Conservation (phyloP, 2,888 invertebrate species). For the Phasia obesa region DNA sequence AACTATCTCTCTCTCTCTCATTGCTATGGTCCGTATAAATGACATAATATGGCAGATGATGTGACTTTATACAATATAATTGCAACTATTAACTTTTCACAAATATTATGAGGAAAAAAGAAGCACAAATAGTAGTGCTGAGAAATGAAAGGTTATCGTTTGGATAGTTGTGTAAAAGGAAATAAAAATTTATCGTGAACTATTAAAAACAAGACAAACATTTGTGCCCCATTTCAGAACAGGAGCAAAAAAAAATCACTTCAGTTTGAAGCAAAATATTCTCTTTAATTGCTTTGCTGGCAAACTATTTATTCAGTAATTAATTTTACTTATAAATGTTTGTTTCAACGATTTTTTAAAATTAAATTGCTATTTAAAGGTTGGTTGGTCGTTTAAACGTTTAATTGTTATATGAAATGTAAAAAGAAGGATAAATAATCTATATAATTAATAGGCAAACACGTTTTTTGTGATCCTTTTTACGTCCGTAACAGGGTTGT, state of each 20-base stretch:
- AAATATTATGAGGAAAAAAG: slow-evolving; percentile 19
- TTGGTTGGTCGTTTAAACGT: no score
- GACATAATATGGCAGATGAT: slow-evolving; percentile 60
- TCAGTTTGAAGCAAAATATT: background rate
- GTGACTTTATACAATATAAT: slow-evolving; percentile 65
- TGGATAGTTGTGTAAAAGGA: slow-evolving; percentile 20
- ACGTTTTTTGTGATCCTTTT: no score
- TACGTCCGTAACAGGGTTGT: no score
- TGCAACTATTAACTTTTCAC: slow-evolving; percentile 64
- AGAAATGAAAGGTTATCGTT: slow-evolving; percentile 7
- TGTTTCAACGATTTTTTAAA: no score
- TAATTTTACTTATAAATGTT: no score
- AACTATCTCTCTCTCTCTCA: background rate
- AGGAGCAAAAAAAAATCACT: slow-evolving; percentile 6
- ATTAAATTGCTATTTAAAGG: no score
- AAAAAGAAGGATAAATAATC: no score
- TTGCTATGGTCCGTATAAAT: slow-evolving; percentile 13
- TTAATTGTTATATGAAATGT: no score
- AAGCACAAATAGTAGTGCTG: background rate
- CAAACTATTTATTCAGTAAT: slow-evolving; percentile 30
- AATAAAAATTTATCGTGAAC: slow-evolving; percentile 49
- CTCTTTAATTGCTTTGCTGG: slow-evolving; percentile 34
- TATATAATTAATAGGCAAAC: no score
- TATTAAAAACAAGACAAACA: slow-evolving; percentile 49
- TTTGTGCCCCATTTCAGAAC: slow-evolving; percentile 26